Evolutionary conservation across 2,797 vertebrate genomes (phyloP), one percentile per base, ranked within the genome.

Genomic region (Fratercula arctica): DNA sequence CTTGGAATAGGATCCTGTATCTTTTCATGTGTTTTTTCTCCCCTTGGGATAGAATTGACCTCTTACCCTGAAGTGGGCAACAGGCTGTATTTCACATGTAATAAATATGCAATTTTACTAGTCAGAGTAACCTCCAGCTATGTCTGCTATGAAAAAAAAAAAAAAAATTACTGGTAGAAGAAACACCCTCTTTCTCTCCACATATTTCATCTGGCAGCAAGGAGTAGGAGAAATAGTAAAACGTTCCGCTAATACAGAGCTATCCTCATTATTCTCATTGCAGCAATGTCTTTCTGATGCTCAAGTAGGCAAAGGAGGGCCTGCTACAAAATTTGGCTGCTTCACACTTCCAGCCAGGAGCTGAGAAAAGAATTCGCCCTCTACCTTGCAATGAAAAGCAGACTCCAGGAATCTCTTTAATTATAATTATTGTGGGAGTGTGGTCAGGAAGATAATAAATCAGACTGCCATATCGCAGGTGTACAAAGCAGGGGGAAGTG

Each of bases 391-490:
- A 87, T 89, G 68, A 85, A 94, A 90, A 95, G 75, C 74, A 94
- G 77, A 87, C 74, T 93, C 41, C 61, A 64, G 59, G 89, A 93
- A 95, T 93, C 93, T 85, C 76, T 91, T 89, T 76, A 64, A 91
- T 94, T 92, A 77, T 88, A 92, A 92, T 96, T 80, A 89, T 16
- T 94, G 95, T 87, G 91, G 95, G 85, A 97, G 85, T 92, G 95
- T 87, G 96, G 95, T 96, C 91, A 96, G 95, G 87, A 92, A 96
- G 95, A 95, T 89, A 96, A 94, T 94, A 93, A 92, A 93, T 85
- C 78, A 95, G 74, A 90, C 37, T 96, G 93, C 86, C 3, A 2
- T 92, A 95, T 95, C 95, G 66, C 95, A 96, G 92, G 91, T 94
- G 85, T 72, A 96, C 82, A 88, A 96, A 92, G 67, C 9, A 1